Evolutionary conservation across 2,113 vertebrate species (phyloP).

Genomic region (Otolemur garnettii): DNA sequence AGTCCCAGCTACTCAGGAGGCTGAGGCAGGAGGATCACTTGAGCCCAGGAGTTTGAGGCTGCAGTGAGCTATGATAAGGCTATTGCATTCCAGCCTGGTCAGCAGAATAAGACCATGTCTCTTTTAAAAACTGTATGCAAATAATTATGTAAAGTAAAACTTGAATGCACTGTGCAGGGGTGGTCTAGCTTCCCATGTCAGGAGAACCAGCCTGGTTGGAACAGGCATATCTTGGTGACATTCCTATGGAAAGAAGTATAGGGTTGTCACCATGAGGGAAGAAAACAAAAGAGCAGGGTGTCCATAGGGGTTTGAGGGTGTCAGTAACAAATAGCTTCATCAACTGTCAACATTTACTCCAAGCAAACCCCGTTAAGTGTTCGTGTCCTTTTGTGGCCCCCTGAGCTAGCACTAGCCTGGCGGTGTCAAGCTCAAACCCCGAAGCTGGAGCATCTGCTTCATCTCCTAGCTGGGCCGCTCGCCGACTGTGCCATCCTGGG

Average conservation of each 20-base stretch:
- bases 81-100: too few species aligned
- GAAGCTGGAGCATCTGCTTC: background rate
- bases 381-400: background rate
- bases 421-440: background rate
- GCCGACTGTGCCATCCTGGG: fast-evolving
- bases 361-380: background rate
- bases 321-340: background rate
- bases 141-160: conserved; percentile 21
- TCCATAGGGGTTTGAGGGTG: background rate
- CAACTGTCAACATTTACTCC: background rate
- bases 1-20: too few species aligned
- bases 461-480: background rate
- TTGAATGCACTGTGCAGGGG: background rate
- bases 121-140: background rate
- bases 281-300: background rate
- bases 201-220: background rate
- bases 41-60: too few species aligned
- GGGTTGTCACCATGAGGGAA: background rate
- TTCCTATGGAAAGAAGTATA: background rate
- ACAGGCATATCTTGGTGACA: background rate
- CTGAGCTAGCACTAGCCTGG: background rate
- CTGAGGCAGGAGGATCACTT: too few species aligned
- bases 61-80: too few species aligned
- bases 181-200: background rate
- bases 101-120: too few species aligned